Conservation (phyloP, 2,797 vertebrate genomes). For the Mycteria americana region DNA sequence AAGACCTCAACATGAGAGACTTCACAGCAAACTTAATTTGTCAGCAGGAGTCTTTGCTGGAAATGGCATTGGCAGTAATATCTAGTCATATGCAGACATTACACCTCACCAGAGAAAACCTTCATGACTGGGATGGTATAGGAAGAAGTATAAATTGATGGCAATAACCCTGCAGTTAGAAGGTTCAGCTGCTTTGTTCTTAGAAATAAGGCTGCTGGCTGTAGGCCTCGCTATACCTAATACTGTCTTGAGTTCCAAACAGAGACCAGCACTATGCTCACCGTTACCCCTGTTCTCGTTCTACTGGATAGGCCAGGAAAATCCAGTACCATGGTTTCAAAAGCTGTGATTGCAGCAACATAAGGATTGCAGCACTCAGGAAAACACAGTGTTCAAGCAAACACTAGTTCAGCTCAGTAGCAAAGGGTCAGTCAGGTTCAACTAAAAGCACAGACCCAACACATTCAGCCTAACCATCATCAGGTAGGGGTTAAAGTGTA, state of each 20-base stretch:
- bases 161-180: background rate
- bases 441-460: background rate
- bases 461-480: background rate
- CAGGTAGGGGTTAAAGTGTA: background rate
- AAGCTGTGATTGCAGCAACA: background rate
- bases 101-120: background rate
- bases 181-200: background rate
- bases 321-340: background rate
- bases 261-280: background rate
- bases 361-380: too few species aligned
- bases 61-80: background rate
- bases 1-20: background rate
- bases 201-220: background rate
- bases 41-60: background rate
- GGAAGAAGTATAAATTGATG: background rate
- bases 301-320: background rate
- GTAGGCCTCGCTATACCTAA: background rate
- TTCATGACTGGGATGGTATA: background rate
- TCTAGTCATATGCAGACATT: background rate
- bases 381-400: background rate
- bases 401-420: background rate
- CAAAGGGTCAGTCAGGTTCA: background rate
- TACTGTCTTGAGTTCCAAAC: background rate
- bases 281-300: accelerated
- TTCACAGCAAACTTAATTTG: background rate